Evolutionary conservation across 2,113 vertebrate genomes (phyloP), one percentile per base, ranked within the genome.

Genomic region (Halcyon malimbica): DNA sequence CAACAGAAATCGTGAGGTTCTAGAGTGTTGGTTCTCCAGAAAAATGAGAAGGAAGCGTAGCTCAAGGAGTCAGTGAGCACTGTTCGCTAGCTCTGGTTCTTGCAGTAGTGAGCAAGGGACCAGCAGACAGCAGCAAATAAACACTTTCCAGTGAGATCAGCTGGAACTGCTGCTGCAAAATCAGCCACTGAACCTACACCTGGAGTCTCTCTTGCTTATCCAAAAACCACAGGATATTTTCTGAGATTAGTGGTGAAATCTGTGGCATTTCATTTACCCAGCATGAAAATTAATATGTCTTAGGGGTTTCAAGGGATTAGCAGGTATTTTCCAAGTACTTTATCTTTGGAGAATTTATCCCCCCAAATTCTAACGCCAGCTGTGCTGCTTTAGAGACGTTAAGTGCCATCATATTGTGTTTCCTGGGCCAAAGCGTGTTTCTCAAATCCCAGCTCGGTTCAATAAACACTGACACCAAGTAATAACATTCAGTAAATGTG

Each of bases 41-140:
- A 70, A 56, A 63, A 76, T n/a, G 51, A 69, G 62, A 78, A 60
- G 10, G 16, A 71, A 87, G 17, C 3, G 4, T 21, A 71, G 35
- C 4, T 73, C 63, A 39, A n/a, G 37, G 64, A 85, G 54, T 13
- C 80, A 53, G 59, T 1, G 4, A 68, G 57, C 33, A 20, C 42
- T 33, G 44, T 71, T 86, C 4, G 21, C 65, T 85, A 76, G 76
- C 41, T 37, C 24, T 54, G 56, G 11, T 68, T 90, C 68, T 74
- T 82, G 81, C 86, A 89, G 90, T 95, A 95, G 92, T 92, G 85
- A 54, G 92, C 70, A 74, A 91, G 84, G 59, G 80, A 96, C 89
- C 83, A 87, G 94, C 63, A 95, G 68, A 80, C 57, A 93, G 83
- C 83, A 94, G 92, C 89, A 93, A 94, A 96, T 90, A 76, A 82